A percentile compares a stretch with the other conserved stretches of the same genome.
These are phyloP conservation scores for Carabus problematicus DNA, from an alignment of 2,888 invertebrate species.

Conservation along the genomic window DNA sequence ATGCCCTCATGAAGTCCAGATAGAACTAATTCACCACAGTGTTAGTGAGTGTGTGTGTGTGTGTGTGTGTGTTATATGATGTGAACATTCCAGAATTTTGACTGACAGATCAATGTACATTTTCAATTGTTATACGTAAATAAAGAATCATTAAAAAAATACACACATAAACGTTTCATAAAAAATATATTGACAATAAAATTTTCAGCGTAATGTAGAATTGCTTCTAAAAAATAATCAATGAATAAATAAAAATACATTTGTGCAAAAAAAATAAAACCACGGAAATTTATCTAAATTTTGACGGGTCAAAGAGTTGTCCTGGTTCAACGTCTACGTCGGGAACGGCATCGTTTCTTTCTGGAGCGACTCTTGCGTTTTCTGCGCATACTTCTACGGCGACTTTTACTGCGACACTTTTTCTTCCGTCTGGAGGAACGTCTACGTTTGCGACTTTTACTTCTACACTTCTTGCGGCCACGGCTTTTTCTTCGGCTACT, in stretches of 20 bases:
- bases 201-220: background rate
- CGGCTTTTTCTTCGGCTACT: background rate
- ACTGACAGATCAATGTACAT: constrained; percentile 6
- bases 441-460: background rate
- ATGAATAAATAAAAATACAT: background rate
- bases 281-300: too few relatives aligned
- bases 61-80: constrained; percentile 9
- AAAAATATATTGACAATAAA: background rate
- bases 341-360: background rate
- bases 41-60: constrained; percentile 17
- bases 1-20: constrained; percentile 53
- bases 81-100: background rate
- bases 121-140: constrained; percentile 8
- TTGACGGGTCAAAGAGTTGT: too few relatives aligned
- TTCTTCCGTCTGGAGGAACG: background rate
- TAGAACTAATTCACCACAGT: background rate
- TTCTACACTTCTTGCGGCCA: background rate
- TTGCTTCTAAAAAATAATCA: too few relatives aligned
- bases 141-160: too few relatives aligned
- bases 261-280: background rate
- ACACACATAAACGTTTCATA: constrained; percentile 1
- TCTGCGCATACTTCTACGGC: background rate
- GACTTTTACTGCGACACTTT: background rate
- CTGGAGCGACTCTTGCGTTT: background rate
- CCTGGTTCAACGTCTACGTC: background rate